A percentile compares a stretch with the other conserved stretches of the same genome.
These are phyloP conservation scores for Scaptomyza tumidula DNA, from an alignment of 2,888 invertebrate genomes.

Conservation along the genomic window DNA sequence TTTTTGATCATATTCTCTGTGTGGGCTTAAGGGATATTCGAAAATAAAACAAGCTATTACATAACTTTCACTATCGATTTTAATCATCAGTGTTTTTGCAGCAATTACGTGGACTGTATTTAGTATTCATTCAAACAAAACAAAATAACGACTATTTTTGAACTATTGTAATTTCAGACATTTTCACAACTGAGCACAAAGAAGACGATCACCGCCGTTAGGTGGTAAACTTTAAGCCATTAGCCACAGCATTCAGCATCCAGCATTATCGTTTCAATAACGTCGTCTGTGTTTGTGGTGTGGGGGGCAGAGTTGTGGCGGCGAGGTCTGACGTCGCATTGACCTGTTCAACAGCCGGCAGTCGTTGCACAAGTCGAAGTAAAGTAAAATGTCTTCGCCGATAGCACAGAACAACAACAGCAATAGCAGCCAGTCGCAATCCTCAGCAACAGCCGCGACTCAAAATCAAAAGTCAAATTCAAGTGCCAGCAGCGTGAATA, in stretches of 20 bases:
- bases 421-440: conserved; percentile 63
- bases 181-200: not conserved
- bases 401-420: conserved; percentile 73
- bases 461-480: conserved; percentile 73
- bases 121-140: not conserved
- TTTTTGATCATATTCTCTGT: too few relatives aligned
- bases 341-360: conserved; percentile 34
- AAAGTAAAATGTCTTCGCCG: conserved; percentile 71
- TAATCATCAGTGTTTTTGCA: not conserved
- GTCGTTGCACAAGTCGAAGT: conserved; percentile 19
- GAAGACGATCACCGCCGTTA: not conserved
- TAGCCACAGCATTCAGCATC: conserved; percentile 1
- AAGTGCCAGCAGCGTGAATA: conserved; percentile 59
- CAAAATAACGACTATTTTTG: not conserved
- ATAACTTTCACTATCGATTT: not conserved
- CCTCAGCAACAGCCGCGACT: conserved; percentile 40
- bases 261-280: conserved; percentile 3
- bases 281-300: conserved; percentile 28
- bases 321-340: conserved; percentile 26
- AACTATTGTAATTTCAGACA: not conserved
- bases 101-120: not conserved
- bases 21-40: too few relatives aligned
- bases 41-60: too few relatives aligned
- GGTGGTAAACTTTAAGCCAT: not conserved
- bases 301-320: conserved; percentile 27